Evolutionary conservation across 1,140 invertebrate species (phyloP), one percentile per base, ranked within the genome.

Genomic region (Atta texana): DNA sequence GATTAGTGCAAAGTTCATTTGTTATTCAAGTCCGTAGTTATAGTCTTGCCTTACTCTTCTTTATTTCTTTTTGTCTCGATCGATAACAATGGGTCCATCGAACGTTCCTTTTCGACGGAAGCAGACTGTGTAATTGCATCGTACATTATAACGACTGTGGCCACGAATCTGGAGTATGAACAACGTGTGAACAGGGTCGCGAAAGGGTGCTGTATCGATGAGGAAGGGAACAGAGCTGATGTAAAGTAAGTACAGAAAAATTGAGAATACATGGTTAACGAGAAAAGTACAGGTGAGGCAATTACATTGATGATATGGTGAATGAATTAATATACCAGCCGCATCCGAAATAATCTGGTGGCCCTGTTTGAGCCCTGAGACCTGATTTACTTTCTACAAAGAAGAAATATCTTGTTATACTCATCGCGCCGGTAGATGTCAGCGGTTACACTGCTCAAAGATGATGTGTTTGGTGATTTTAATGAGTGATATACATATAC

Each of bases 71-170:
- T 44, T 72, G 39, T 69, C 57, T 69, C 39, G 53, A 24, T 12
- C 53, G 77, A 39, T 76, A 74, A 89, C 88, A 89, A 90, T 81
- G 14, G 77, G 28, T 24, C 85, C 55, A 81, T 87, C 74, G 80
- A 77, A 90, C 92, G 89, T 94, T 94, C 93, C 93, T 92, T 94
- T 94, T 94, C 93, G 90, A 92, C 87, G 72, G 93, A 93, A 93
- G 87, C 93, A 94, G 93, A 94, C 91, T 94, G 92, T 94, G 93
- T 94, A 94, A 94, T 94, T 92, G 89, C 89, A 89, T 91, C 90
- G 81, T 87, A 85, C 86, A 86, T 71, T 51, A 63, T 77, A 71
- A 75, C 68, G 76, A 86, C 57, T 21, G 31, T 69, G 68, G 55
- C 77, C 68, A 76, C 49, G 74, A 74, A 77, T 66, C 71, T 59